A percentile compares a stretch with the other conserved stretches of the same genome.
These are phyloP conservation scores for Poeciliopsis turrubarensis DNA, from an alignment of 2,113 vertebrate species.

Conservation along the genomic window DNA sequence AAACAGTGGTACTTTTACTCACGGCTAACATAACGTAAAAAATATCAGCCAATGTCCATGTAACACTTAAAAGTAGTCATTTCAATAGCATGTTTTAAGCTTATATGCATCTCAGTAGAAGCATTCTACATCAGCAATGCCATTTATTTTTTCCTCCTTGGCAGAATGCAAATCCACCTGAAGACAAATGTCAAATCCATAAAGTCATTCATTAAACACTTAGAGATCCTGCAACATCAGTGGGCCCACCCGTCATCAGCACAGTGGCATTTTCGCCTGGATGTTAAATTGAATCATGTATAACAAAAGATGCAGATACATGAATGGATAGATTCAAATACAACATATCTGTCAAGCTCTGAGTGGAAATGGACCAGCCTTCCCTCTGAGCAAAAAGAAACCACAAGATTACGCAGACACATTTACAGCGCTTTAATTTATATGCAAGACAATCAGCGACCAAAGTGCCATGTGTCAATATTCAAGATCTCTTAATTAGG, in stretches of 20 bases:
- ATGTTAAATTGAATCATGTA: constrained; percentile 50
- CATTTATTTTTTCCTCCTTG: constrained; percentile 32
- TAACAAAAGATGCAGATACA: constrained; percentile 39
- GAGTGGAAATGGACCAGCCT: constrained; percentile 13
- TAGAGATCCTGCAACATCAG: constrained; percentile 38
- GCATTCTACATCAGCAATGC: constrained; percentile 20
- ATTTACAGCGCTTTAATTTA: constrained; percentile 67
- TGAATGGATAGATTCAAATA: constrained; percentile 26
- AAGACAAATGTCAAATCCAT: constrained; percentile 75
- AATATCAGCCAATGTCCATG: background rate
- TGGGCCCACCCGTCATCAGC: constrained; percentile 38
- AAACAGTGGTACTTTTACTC: too few species aligned
- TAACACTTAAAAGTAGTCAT: background rate
- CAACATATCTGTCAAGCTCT: constrained; percentile 18
- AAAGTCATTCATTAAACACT: constrained; percentile 67
- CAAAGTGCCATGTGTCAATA: constrained; percentile 73
- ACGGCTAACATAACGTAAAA: too few species aligned
- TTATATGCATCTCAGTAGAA: constrained; percentile 5
- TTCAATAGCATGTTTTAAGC: background rate
- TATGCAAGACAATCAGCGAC: constrained; percentile 54
- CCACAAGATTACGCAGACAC: constrained; percentile 34
- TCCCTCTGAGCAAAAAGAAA: constrained; percentile 33
- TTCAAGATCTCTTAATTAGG: constrained; percentile 78
- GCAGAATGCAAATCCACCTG: constrained; percentile 58
- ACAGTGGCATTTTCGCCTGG: constrained; percentile 54